A percentile compares a stretch with the other conserved stretches of the same genome.
Evolutionary conservation across 2,888 invertebrate species (phyloP).

Genomic region (Chymomyza fuscimana): DNA sequence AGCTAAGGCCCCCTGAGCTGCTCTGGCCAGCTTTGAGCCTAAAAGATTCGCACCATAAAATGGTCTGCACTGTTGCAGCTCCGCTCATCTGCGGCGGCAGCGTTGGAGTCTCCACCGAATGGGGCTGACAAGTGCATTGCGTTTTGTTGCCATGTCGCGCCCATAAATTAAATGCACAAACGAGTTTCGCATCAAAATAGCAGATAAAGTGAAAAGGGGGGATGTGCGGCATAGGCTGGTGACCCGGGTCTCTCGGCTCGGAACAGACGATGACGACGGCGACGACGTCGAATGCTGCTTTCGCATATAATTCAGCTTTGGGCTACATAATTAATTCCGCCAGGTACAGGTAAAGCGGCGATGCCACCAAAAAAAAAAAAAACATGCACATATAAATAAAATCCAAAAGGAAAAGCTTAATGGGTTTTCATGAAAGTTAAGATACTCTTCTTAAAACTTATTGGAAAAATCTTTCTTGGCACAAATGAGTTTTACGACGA

Average conservation of each 20-base stretch:
- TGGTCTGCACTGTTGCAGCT: background rate
- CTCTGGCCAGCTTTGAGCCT: conserved; percentile 33
- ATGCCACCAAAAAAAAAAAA: background rate
- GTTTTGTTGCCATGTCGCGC: conserved; percentile 66
- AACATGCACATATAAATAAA: background rate
- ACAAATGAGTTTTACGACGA: too few relatives aligned
- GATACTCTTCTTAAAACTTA: background rate
- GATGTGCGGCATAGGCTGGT: conserved; percentile 12
- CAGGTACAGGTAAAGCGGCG: conserved; percentile 33
- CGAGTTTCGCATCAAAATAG: conserved; percentile 64
- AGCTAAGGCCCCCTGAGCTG: conserved; percentile 9
- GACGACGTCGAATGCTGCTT: conserved; percentile 52
- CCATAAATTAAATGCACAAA: conserved; percentile 75
- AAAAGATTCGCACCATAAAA: conserved; percentile 54
- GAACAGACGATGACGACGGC: conserved; percentile 14
- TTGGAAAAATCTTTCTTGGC: too few relatives aligned
- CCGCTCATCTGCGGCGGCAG: background rate
- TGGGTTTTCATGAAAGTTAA: background rate
- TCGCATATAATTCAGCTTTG: conserved; percentile 76
- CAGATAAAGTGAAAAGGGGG: conserved; percentile 66
- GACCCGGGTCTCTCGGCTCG: conserved; percentile 17
- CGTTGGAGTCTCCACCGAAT: background rate
- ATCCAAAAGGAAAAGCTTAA: background rate
- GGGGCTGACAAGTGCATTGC: conserved; percentile 65
- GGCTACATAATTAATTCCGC: conserved; percentile 75